Percentiles rank a stretch among this genome's conserved stretches.
Evolutionary conservation across 2,797 vertebrate genomes (phyloP).

Genomic region (Xenops minutus): DNA sequence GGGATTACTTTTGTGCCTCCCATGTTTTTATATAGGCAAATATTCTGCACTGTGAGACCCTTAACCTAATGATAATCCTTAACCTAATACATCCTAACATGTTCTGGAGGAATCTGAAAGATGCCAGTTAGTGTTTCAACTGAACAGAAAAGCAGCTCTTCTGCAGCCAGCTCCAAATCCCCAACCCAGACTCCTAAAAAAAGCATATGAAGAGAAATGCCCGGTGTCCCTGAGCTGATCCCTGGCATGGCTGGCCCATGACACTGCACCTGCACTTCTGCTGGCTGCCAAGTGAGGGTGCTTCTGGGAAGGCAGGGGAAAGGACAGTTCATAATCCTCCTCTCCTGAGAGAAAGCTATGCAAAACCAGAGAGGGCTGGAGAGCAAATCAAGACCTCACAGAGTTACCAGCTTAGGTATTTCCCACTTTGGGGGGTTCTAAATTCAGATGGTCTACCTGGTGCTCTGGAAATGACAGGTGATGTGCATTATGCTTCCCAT

Average conservation of each 20-base stretch:
- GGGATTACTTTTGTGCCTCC: neutral
- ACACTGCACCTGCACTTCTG: neutral
- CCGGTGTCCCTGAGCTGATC: accelerated
- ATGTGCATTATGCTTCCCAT: neutral
- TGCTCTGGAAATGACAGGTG: neutral
- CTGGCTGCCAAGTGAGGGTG: too few relatives aligned
- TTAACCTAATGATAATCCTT: neutral
- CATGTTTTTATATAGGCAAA: neutral
- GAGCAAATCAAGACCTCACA: neutral
- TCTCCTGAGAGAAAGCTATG: neutral
- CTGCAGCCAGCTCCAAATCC: neutral
- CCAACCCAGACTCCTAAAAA: neutral
- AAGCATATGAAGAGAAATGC: neutral
- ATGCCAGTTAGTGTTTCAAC: neutral
- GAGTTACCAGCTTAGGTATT: neutral
- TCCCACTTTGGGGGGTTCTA: neutral
- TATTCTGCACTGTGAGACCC: neutral
- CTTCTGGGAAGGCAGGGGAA: neutral
- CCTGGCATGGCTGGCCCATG: too few relatives aligned
- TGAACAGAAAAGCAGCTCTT: neutral
- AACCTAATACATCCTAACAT: neutral
- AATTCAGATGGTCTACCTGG: neutral
- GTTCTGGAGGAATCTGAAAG: neutral
- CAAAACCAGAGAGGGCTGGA: neutral
- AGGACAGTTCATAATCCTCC: neutral